Percentiles rank a stretch among this genome's conserved stretches.
Evolutionary conservation across 2,797 vertebrate genomes (phyloP).

Genomic region (Liasis olivaceus): DNA sequence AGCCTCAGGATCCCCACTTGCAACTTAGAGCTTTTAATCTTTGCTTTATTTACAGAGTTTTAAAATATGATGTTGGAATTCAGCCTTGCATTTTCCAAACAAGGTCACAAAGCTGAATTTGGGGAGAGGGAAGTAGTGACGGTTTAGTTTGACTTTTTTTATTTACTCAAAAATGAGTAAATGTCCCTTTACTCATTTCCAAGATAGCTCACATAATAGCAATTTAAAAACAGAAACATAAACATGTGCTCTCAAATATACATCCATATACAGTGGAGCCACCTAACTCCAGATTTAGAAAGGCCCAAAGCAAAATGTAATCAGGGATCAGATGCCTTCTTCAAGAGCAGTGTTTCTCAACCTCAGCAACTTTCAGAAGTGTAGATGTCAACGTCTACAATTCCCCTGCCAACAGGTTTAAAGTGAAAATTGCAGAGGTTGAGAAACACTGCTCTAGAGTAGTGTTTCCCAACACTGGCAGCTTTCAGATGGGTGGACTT

Average conservation of each 20-base stretch:
- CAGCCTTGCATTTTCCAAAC: neutral
- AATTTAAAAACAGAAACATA: neutral
- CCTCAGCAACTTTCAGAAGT: no score
- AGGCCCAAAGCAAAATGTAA: neutral
- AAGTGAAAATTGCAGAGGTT: no score
- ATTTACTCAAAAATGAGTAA: neutral
- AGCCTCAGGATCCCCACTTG: neutral
- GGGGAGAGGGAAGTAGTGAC: neutral
- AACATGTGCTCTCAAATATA: no score
- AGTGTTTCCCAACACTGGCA: no score
- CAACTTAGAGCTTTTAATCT: neutral
- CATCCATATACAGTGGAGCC: neutral
- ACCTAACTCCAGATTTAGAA: neutral
- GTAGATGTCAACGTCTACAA: no score
- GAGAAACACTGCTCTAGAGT: no score
- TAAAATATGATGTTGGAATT: neutral
- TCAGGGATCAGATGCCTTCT: neutral
- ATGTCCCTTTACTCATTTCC: neutral
- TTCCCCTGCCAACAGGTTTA: no score
- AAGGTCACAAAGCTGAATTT: no score
- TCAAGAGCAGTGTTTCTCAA: no score
- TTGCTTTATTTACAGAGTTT: neutral
- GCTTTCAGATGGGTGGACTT: no score
- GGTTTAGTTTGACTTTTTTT: neutral
- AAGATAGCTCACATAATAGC: neutral